Evolutionary conservation across 2,113 vertebrate species (phyloP), one percentile per base, ranked within the genome.

Genomic region (Nannobrachium achirus): DNA sequence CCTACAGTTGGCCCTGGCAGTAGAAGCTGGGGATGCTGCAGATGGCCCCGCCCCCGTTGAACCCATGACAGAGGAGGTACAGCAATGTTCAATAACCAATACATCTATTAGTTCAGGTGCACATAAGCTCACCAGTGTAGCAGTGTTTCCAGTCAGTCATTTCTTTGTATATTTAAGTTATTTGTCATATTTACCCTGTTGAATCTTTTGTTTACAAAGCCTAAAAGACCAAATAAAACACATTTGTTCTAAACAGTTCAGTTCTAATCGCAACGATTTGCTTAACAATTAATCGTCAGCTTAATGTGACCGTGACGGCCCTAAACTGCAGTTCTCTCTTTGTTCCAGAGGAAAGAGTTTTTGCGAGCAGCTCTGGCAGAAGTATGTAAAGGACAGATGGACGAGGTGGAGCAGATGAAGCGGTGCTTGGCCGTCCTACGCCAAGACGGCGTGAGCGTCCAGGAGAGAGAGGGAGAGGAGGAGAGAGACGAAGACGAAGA

Each of bases 331-430:
- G 6, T 71, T 56, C 57, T 15, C 55, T 20, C 44, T 18, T 13
- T 66, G 4, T 51, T 20, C 0, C 73, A 97, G 95, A 91, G 94
- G 77, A 93, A 94, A 45, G 85, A 85, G 1, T 97, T 94, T 93
- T 73, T 97, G 44, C 91, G 92, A 83, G 92, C 93, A 50, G 96
- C 94, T 8, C 92, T 97, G 62, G 87, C 92, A 0, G 94, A 95
- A 0, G 80, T 93, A 2, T 92, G 92, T 70, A 92, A 93, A 56
- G 94, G 95, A 6, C 95, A 94, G 75, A 73, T 86, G 79, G 93
- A 96, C 38, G 95, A 96, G 71, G 93, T 96, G 50, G 91, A 95
- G 63, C 94, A 95, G 78, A 96, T 97, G 89, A 97, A 96, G 76
- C 88, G 65, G 59, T 96, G 95, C 71, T 80, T 97, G 60, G 78